A percentile compares a stretch with the other conserved stretches of the same genome.
Conservation (phyloP, 64 coral and sea anemone species). For the Montipora cactus region DNA sequence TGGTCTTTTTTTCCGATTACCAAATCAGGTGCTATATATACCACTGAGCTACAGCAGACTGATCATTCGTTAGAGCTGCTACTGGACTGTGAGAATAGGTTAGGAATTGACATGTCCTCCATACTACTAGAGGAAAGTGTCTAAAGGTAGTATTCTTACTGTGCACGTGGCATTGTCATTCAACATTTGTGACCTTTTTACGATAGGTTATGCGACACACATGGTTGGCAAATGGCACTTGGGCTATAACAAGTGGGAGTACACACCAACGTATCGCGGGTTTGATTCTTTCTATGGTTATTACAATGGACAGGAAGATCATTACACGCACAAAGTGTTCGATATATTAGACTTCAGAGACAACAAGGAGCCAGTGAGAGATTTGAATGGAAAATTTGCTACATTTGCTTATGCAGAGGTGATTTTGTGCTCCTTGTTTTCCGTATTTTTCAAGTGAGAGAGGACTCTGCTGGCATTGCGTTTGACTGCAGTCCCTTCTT, state of each 20-base stretch:
- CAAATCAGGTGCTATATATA: no score
- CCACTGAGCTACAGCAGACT: no score
- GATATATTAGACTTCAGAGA: slow-evolving; percentile 21
- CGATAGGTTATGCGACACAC: slow-evolving; percentile 18
- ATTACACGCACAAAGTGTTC: background rate
- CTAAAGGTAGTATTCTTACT: no score
- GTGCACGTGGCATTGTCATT: no score
- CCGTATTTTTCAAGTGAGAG: no score
- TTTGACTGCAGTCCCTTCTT: no score
- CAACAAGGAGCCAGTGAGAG: background rate
- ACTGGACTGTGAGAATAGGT: no score
- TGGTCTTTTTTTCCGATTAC: no score
- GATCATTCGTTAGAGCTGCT: no score
- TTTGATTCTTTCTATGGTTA: slow-evolving; percentile 29
- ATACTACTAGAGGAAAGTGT: no score
- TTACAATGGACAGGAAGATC: background rate
- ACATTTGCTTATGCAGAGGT: slow-evolving; percentile 9
- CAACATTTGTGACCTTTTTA: background rate
- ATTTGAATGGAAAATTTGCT: background rate
- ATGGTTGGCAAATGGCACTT: slow-evolving; percentile 44
- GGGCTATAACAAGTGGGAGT: slow-evolving; percentile 35
- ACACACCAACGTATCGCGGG: slow-evolving; percentile 21
- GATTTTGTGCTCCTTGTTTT: background rate
- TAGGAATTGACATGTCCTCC: no score
- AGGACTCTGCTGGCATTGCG: no score